Evolutionary conservation across 2,888 invertebrate genomes (phyloP).

Genomic region (Netelia melanura): DNA sequence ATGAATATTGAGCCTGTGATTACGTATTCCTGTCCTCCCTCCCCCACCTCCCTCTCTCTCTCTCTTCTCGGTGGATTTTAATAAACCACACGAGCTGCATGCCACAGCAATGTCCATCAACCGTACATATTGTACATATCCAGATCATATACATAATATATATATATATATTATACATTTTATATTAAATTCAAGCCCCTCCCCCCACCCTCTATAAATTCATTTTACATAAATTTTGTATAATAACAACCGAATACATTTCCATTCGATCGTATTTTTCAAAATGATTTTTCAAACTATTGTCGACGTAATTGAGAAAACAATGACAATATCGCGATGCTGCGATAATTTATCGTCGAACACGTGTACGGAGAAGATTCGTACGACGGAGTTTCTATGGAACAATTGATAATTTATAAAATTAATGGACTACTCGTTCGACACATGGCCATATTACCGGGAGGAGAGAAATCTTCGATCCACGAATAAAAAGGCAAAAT

Average conservation of each 20-base stretch:
- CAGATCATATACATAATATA: conserved; percentile 22
- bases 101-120: conserved; percentile 60
- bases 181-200: conserved; percentile 50
- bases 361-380: too few relatives aligned
- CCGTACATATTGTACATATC: conserved; percentile 8
- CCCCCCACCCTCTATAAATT: background rate
- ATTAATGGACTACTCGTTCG: conserved; percentile 15
- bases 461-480: conserved; percentile 35
- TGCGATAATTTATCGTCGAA: too few relatives aligned
- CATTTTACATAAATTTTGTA: conserved; percentile 45
- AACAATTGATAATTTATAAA: background rate
- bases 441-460: background rate
- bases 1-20: conserved; percentile 67
- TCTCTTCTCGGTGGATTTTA: conserved; percentile 50
- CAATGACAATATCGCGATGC: too few relatives aligned
- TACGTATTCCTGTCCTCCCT: conserved; percentile 53
- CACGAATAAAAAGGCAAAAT: conserved; percentile 44
- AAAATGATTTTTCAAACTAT: background rate
- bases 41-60: conserved; percentile 1
- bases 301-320: too few relatives aligned
- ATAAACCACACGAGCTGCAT: conserved; percentile 59
- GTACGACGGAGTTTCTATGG: too few relatives aligned
- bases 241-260: background rate
- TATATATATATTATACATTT: conserved; percentile 60
- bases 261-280: background rate